A percentile compares a stretch with the other conserved stretches of the same genome.
These are phyloP conservation scores for Drosophila auraria DNA, from an alignment of 1,140 invertebrate genomes.

Conservation along the genomic window DNA sequence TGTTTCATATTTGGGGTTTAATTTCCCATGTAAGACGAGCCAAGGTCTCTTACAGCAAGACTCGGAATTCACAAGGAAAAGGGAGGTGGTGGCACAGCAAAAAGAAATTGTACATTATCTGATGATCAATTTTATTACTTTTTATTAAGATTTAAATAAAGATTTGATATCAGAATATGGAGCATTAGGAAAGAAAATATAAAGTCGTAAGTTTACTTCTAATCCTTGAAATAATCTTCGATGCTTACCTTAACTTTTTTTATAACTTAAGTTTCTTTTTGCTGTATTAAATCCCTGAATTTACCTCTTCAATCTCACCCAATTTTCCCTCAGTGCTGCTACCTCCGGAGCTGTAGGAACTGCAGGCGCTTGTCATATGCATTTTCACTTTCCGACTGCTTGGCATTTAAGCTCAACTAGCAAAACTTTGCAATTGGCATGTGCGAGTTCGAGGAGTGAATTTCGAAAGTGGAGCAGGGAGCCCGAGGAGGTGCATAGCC, in stretches of 20 bases:
- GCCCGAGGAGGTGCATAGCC: not conserved
- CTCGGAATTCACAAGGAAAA: conserved; percentile 3
- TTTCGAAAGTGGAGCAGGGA: conserved; percentile 3
- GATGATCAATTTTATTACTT: not conserved
- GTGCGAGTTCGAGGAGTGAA: conserved; percentile 16
- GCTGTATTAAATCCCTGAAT: no score
- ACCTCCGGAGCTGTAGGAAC: not conserved
- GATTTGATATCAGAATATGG: no score
- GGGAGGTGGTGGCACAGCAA: not conserved
- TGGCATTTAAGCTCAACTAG: conserved; percentile 38
- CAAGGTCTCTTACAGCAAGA: not conserved
- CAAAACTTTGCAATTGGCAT: conserved; percentile 55
- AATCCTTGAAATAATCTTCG: no score
- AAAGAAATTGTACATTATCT: not conserved
- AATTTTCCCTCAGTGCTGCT: conserved; percentile 2
- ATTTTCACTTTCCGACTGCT: conserved; percentile 64
- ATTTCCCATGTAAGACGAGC: conserved; percentile 65
- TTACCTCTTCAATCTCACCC: not conserved
- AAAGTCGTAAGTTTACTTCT: no score
- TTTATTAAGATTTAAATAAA: not conserved
- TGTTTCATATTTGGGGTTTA: conserved; percentile 72
- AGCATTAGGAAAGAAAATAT: no score
- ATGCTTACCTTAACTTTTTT: no score
- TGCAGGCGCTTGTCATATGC: conserved; percentile 71
- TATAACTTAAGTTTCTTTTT: no score